Percentiles rank a stretch among this genome's conserved stretches.
phyloP scores from a whole-genome alignment of 2,888 invertebrate species.

The Zygogramma bicolorata region DNA sequence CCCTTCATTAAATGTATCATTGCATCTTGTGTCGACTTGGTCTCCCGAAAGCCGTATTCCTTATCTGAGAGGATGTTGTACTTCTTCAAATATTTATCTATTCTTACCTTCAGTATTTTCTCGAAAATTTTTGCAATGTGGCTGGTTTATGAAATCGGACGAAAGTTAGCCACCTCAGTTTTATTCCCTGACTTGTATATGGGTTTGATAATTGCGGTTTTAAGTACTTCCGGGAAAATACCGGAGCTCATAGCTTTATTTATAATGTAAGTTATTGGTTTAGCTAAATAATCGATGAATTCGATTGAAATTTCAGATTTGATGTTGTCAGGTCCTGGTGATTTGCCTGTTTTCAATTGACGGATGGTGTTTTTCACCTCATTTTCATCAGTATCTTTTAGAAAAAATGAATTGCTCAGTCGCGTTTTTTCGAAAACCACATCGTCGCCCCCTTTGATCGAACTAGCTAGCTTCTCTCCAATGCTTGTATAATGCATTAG shows the following conservation, averaged over 20 bases:
- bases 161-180: no score
- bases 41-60: no score
- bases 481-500: background rate
- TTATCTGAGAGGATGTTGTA: no score
- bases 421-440: background rate
- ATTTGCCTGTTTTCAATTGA: background rate
- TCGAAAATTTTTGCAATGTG: no score
- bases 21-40: no score
- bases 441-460: background rate
- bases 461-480: background rate
- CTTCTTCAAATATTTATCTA: no score
- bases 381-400: no score
- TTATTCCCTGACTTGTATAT: no score
- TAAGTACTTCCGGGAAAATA: background rate
- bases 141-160: no score
- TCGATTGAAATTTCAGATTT: background rate
- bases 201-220: background rate
- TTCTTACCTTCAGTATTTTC: no score
- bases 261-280: background rate
- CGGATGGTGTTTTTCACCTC: no score
- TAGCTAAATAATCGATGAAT: background rate
- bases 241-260: background rate
- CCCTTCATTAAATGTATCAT: no score
- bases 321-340: background rate
- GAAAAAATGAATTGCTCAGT: background rate